A percentile compares a stretch with the other conserved stretches of the same genome.
phyloP scores from a whole-genome alignment of 2,113 vertebrate species.

The Himantopus leucocephalus region DNA sequence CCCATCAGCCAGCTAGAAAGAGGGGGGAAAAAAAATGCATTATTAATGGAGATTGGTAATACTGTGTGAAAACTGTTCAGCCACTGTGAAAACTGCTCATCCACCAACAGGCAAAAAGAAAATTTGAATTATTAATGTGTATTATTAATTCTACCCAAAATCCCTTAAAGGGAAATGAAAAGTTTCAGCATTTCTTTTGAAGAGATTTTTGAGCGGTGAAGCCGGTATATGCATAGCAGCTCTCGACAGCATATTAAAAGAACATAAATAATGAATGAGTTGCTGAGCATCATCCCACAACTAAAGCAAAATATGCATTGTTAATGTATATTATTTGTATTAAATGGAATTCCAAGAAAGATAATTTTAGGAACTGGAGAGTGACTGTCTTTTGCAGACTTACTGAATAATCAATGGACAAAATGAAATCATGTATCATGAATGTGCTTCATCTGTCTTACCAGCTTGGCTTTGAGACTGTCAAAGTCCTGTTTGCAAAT shows the following conservation, averaged over 20 bases:
- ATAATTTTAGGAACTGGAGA: background rate
- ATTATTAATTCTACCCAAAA: slow-evolving; percentile 53
- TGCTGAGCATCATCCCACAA: background rate
- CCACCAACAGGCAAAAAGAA: slow-evolving; percentile 21
- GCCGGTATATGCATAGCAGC: background rate
- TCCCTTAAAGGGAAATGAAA: slow-evolving; percentile 43
- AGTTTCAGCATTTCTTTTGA: slow-evolving; percentile 9
- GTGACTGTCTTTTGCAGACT: background rate
- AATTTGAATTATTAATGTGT: slow-evolving; percentile 52
- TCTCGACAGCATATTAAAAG: background rate
- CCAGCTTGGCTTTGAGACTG: background rate
- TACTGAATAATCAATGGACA: background rate
- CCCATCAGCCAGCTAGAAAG: background rate
- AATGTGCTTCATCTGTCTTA: background rate
- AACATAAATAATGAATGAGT: slow-evolving; percentile 31
- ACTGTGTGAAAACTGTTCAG: slow-evolving; percentile 28
- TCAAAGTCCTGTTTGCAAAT: background rate
- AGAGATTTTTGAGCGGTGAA: background rate
- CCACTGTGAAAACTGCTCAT: slow-evolving; percentile 45
- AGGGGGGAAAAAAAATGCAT: background rate
- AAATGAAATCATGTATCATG: background rate
- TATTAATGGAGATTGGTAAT: slow-evolving; percentile 29
- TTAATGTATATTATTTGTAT: slow-evolving; percentile 10
- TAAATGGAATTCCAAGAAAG: background rate
- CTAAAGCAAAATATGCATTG: background rate